Evolutionary conservation across 1,140 invertebrate species (phyloP).

Genomic region (Drosophila pectinifera): DNA sequence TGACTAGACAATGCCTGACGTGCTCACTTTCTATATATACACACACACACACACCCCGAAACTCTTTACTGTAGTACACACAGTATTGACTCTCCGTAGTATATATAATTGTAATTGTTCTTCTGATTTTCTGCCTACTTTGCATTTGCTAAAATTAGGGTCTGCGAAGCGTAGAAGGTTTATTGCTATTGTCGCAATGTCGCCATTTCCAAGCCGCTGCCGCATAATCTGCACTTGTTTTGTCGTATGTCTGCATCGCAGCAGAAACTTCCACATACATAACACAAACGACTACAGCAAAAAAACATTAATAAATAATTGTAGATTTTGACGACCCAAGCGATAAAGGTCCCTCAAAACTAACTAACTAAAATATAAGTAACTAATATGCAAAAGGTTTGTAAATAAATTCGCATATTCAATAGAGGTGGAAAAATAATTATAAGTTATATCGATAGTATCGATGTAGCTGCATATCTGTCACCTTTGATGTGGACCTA

Average conservation of each 20-base stretch:
- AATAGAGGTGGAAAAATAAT: background rate
- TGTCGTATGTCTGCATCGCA: conserved; percentile 45
- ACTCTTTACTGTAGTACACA: no score
- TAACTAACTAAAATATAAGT: no score
- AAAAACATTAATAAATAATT: background rate
- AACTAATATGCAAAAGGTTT: no score
- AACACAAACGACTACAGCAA: background rate
- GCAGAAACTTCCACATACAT: background rate
- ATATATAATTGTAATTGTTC: conserved; percentile 34
- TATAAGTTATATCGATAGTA: background rate
- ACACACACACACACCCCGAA: conserved; percentile 31
- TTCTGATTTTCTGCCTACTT: conserved; percentile 28
- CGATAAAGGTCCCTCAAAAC: background rate
- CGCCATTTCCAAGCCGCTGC: conserved; percentile 55
- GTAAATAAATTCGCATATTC: background rate
- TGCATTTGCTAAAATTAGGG: conserved; percentile 48
- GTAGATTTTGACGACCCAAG: background rate
- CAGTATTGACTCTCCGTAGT: conserved; percentile 23
- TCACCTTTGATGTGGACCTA: background rate
- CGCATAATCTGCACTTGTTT: conserved; percentile 26
- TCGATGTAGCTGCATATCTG: background rate
- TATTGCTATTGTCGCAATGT: conserved; percentile 56
- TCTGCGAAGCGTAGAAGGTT: conserved; percentile 27
- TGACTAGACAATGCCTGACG: conserved; percentile 59
- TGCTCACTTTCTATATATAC: conserved; percentile 63